Conservation (phyloP, 1,140 invertebrate species). For the Papilio machaon region DNA sequence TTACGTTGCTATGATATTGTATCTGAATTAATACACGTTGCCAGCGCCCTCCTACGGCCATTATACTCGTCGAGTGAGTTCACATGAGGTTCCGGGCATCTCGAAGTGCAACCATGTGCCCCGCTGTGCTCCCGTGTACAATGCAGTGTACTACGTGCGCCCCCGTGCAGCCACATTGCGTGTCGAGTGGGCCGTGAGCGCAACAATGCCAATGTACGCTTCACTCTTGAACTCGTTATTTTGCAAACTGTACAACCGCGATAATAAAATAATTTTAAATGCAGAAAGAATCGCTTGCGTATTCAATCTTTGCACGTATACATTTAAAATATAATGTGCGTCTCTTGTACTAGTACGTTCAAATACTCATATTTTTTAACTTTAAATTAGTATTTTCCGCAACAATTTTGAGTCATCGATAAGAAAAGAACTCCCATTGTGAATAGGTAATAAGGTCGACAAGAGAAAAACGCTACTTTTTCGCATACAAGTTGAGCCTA, state of each 20-base stretch:
- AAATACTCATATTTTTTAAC: not conserved
- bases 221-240: constrained; percentile 5
- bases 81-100: not conserved
- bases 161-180: not conserved
- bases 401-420: no score
- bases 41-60: not conserved
- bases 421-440: no score
- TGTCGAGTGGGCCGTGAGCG: constrained; percentile 20
- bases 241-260: constrained; percentile 16
- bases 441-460: no score
- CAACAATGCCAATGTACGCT: not conserved
- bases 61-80: not conserved
- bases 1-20: not conserved
- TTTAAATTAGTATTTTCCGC: not conserved
- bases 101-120: not conserved
- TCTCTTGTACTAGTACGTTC: not conserved
- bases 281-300: not conserved
- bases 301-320: not conserved
- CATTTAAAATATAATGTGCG: not conserved
- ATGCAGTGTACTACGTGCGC: not conserved
- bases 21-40: not conserved
- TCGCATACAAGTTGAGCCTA: no score
- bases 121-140: not conserved
- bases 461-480: no score
- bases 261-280: constrained; percentile 11